Percentiles rank a stretch among this genome's conserved stretches.
These are phyloP conservation scores for Leptinotarsa rubiginosa DNA, from an alignment of 2,888 invertebrate genomes.

Conservation along the genomic window DNA sequence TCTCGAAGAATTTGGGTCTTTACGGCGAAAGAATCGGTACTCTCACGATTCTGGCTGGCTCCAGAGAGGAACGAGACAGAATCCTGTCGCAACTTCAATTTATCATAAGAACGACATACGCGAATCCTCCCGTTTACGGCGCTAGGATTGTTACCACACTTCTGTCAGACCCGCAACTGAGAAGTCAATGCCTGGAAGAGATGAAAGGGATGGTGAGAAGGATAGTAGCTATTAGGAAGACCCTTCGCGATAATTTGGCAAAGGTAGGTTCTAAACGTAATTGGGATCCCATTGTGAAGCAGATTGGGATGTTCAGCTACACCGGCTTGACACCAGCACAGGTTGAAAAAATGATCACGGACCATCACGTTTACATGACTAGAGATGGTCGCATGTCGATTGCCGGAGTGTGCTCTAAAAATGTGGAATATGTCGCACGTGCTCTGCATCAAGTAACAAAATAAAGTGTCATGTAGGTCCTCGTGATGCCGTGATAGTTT, in stretches of 20 bases:
- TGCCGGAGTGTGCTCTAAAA: conserved; percentile 74
- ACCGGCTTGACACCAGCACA: conserved; percentile 74
- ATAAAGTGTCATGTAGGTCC: conserved; percentile 36
- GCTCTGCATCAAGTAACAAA: conserved; percentile 76
- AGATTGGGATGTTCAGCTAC: conserved; percentile 81
- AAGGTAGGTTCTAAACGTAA: conserved; percentile 71
- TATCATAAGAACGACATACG: conserved; percentile 74
- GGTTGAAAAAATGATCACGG: conserved; percentile 69
- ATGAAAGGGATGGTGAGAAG: conserved; percentile 73
- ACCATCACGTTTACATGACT: conserved; percentile 74
- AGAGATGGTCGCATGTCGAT: conserved; percentile 77
- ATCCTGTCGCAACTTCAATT: conserved; percentile 75
- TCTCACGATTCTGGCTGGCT: conserved; percentile 69
- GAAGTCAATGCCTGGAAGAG: conserved; percentile 38
- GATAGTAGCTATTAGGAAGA: conserved; percentile 72
- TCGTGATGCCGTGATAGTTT: no score
- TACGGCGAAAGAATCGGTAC: conserved; percentile 77
- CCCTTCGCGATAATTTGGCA: conserved; percentile 69
- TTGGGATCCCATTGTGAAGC: conserved; percentile 77
- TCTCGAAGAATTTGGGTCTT: conserved; percentile 77
- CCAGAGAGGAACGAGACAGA: conserved; percentile 70
- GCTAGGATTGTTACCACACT: conserved; percentile 72
- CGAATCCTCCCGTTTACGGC: conserved; percentile 77
- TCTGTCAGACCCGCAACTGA: conserved; percentile 68
- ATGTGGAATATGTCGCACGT: conserved; percentile 74